A percentile compares a stretch with the other conserved stretches of the same genome.
These are phyloP conservation scores for Oncorhynchus clarkii DNA, from an alignment of 2,113 vertebrate species.

Conservation along the genomic window DNA sequence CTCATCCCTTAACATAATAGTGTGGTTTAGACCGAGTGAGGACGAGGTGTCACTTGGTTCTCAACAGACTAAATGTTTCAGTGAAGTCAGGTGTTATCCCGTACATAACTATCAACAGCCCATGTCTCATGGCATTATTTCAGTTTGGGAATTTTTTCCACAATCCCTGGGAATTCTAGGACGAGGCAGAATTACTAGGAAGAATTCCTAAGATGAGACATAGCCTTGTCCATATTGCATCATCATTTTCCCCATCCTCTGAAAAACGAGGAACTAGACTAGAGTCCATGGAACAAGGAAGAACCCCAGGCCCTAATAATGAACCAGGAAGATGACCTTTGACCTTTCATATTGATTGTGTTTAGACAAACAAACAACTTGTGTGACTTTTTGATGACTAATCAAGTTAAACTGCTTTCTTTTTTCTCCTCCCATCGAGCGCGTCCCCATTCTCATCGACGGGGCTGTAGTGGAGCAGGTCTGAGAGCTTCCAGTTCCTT, in stretches of 20 bases:
- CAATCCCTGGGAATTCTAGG: not conserved
- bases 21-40: not conserved
- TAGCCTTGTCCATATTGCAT: too few species aligned
- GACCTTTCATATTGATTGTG: not conserved
- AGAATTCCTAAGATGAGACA: too few species aligned
- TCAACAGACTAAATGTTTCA: not conserved
- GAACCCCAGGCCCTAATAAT: not conserved
- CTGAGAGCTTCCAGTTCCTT: too few species aligned
- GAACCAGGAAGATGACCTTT: not conserved
- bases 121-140: not conserved
- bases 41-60: not conserved
- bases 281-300: too few species aligned
- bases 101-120: not conserved
- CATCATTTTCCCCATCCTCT: too few species aligned
- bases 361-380: not conserved
- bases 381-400: not conserved
- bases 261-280: too few species aligned
- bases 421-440: too few species aligned
- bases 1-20: slow-evolving; percentile 8
- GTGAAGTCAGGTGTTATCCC: slow-evolving; percentile 8
- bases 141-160: not conserved
- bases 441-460: too few species aligned
- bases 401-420: not conserved
- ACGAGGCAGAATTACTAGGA: not conserved
- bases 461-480: too few species aligned